phyloP scores from a whole-genome alignment of 2,797 vertebrate species.

The Alauda arvensis region DNA sequence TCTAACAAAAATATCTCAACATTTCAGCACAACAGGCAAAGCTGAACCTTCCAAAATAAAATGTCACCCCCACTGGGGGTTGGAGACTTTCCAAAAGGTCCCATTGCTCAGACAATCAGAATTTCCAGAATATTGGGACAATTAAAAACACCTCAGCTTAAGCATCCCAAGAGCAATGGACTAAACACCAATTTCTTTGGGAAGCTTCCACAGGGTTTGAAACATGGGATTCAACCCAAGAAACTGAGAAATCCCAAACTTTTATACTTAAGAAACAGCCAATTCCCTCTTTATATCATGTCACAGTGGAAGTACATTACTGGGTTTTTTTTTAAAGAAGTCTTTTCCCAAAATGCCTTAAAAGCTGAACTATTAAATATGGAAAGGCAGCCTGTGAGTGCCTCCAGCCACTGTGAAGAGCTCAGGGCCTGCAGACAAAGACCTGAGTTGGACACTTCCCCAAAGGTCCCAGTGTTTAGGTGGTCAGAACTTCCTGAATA shows the following conservation, averaged over 20 bases:
- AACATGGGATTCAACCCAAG: not conserved
- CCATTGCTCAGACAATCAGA: not conserved
- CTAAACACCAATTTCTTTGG: not conserved
- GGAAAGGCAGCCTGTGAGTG: not conserved
- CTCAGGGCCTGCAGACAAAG: no score
- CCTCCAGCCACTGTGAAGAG: no score
- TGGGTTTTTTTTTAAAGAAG: not conserved
- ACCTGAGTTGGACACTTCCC: no score
- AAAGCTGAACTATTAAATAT: not conserved
- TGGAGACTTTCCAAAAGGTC: not conserved
- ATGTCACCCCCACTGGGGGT: not conserved
- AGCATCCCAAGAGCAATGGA: rapidly evolving
- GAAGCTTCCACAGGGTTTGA: not conserved
- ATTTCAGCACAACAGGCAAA: not conserved
- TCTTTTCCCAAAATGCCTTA: not conserved
- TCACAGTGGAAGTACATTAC: not conserved
- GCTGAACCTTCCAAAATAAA: not conserved
- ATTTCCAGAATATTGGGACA: not conserved
- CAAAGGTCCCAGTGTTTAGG: no score
- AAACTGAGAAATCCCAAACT: not conserved
- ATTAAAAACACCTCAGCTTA: not conserved
- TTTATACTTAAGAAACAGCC: not conserved
- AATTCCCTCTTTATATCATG: not conserved
- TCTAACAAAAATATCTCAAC: not conserved
- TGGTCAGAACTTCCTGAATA: no score